Conservation (phyloP, 1,140 invertebrate species). For the Drosophila lacertosa region DNA sequence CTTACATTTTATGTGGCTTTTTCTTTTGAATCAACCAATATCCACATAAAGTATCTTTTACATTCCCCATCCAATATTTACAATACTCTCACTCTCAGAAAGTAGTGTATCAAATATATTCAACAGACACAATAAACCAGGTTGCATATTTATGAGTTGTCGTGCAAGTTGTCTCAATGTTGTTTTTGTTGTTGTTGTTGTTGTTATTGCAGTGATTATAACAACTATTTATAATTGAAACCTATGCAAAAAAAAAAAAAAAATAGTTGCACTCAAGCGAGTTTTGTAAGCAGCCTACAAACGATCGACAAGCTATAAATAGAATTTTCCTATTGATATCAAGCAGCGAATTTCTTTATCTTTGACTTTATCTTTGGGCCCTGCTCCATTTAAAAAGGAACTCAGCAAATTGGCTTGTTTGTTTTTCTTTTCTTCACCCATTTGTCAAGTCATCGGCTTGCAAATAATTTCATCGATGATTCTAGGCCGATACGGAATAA, state of each 20-base stretch:
- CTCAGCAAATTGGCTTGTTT: constrained; percentile 5
- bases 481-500: constrained; percentile 9
- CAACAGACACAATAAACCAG: constrained; percentile 58
- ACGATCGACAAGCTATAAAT: not conserved
- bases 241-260: constrained; percentile 5
- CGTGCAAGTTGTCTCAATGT: constrained; percentile 54
- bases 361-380: too few relatives aligned
- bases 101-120: constrained; percentile 41
- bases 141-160: constrained; percentile 74
- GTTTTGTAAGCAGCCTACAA: not conserved
- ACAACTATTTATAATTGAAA: constrained; percentile 26
- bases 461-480: constrained; percentile 19
- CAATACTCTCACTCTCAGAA: not conserved
- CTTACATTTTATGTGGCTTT: too few relatives aligned
- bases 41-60: too few relatives aligned
- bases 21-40: too few relatives aligned
- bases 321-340: not conserved
- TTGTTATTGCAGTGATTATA: constrained; percentile 22
- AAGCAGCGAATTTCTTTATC: constrained; percentile 32
- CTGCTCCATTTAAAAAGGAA: constrained; percentile 8
- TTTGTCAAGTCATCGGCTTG: constrained; percentile 26
- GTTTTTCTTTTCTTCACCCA: too few relatives aligned
- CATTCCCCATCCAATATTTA: not conserved
- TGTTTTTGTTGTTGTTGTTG: constrained; percentile 32
- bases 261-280: not conserved